Base-by-base conservation (phyloP, 2,113 vertebrate genomes). In the Notarius lentiginosus region DNA sequence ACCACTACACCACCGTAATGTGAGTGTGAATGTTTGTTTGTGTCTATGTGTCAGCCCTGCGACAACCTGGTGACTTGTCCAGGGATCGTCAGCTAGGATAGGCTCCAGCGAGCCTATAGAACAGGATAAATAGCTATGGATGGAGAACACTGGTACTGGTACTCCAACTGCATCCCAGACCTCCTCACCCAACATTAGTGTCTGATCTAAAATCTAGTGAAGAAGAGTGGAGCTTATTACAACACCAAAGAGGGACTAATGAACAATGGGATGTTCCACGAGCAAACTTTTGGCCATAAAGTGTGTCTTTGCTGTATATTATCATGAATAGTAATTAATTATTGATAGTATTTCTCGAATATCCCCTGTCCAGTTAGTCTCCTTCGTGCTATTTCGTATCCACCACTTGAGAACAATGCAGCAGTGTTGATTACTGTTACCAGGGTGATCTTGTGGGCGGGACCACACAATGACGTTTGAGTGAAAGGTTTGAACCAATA, bases 401-500 rank as follows among this genome's bases (percentile, higher is more conserved):
- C 51, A 34, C 9, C 22, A 53, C 10, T 49, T 7, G n/a, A 70
- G 72, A 87, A 8, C 81, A 58, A 86, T 53, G 68, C 83, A 20
- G 34, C 4, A 55, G 66, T 94, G 95, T 96, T 95, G 95, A 95
- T 94, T 92, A 86, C 90, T 90, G 61, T 96, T 89, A 24, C 93
- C 92, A 91, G 88, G 93, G 91, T 86, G 89, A 95, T 85, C 51
- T 86, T 89, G 92, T 91, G 85, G 91, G 89, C 85, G 93, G 91
- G 34, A 86, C 89, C 53, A 66, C 79, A 0, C n/a, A 3, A 34
- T 93, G 92, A 93, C 93, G 92, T 84, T 61, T 15, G 0, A 49
- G 8, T n/a, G 49, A 61, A 17, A 34, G 18, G 73, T 51, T 27
- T 65, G 11, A 79, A 53, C 95, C 94, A 95, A 96, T 95, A 92